These are phyloP conservation scores for Ecdyonurus torrentis DNA, from an alignment of 2,888 invertebrate genomes.

Conservation along the genomic window DNA sequence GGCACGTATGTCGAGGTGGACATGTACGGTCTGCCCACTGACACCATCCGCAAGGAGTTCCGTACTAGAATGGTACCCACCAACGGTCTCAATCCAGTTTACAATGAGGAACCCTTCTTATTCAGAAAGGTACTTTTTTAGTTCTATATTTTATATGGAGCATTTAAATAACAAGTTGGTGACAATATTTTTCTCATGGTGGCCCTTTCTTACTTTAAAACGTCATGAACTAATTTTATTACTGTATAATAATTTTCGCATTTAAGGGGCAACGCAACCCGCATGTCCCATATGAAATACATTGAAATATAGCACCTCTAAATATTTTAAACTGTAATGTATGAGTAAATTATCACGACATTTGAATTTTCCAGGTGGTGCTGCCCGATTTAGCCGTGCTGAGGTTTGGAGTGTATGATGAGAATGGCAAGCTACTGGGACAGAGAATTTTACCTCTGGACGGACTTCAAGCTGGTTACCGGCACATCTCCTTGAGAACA, in stretches of 20 bases:
- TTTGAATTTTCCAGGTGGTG: slow-evolving; percentile 51
- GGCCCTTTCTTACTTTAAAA: too few species aligned
- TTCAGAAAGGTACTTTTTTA: slow-evolving; percentile 70
- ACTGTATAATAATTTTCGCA: too few species aligned
- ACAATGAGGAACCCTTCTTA: slow-evolving; percentile 95
- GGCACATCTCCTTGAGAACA: slow-evolving; percentile 92
- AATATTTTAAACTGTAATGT: too few species aligned
- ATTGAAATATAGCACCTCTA: too few species aligned
- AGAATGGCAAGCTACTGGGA: slow-evolving; percentile 88
- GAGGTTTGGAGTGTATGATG: slow-evolving; percentile 96
- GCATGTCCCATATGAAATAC: too few species aligned
- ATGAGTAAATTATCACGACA: not conserved
- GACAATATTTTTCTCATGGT: too few species aligned
- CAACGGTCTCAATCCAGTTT: slow-evolving; percentile 97
- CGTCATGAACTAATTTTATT: too few species aligned
- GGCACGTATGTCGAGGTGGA: slow-evolving; percentile 99
- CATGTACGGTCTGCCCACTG: slow-evolving; percentile 92
- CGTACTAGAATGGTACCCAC: slow-evolving; percentile 89
- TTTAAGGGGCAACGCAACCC: too few species aligned
- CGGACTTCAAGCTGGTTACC: slow-evolving; percentile 92
- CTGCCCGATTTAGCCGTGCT: slow-evolving; percentile 94
- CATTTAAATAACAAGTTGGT: not conserved
- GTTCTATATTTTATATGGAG: not conserved
- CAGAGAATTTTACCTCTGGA: slow-evolving; percentile 95
- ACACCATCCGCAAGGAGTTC: slow-evolving; percentile 97